A percentile compares a stretch with the other conserved stretches of the same genome.
These are phyloP conservation scores for Sinodicranocentrus sp. DNA, from an alignment of 2,888 invertebrate species.

Conservation along the genomic window DNA sequence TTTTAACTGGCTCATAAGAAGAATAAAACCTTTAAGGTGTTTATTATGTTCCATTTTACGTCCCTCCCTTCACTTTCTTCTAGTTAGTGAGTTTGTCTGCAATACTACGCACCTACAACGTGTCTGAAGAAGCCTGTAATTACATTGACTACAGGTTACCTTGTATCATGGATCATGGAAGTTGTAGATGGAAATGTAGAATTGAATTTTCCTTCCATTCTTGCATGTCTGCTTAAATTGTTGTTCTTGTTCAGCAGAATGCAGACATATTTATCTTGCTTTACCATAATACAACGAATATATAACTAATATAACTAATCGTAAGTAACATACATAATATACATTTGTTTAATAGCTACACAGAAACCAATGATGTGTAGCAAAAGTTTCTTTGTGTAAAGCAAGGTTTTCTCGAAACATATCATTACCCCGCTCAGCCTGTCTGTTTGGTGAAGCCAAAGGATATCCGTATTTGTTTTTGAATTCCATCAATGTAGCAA, in stretches of 20 bases:
- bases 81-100: slow-evolving; percentile 61
- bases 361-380: too few species aligned
- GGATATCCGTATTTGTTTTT: too few species aligned
- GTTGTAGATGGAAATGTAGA: background rate
- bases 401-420: background rate
- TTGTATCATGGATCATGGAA: too few species aligned
- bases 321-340: too few species aligned
- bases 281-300: too few species aligned
- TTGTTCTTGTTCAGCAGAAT: too few species aligned
- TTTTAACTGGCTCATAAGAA: slow-evolving; percentile 23
- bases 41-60: slow-evolving; percentile 40
- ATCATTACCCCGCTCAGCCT: background rate
- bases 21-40: slow-evolving; percentile 53
- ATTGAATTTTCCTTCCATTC: background rate
- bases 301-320: too few species aligned
- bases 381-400: background rate
- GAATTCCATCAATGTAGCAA: too few species aligned
- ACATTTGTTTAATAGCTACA: too few species aligned
- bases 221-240: too few species aligned
- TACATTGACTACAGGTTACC: slow-evolving; percentile 55
- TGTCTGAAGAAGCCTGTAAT: slow-evolving; percentile 66
- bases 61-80: slow-evolving; percentile 22
- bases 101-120: too few species aligned
- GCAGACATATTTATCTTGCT: too few species aligned
- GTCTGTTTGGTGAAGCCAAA: background rate